phyloP scores from a whole-genome alignment of 2,888 invertebrate species.

The Leptopilina syphax region DNA sequence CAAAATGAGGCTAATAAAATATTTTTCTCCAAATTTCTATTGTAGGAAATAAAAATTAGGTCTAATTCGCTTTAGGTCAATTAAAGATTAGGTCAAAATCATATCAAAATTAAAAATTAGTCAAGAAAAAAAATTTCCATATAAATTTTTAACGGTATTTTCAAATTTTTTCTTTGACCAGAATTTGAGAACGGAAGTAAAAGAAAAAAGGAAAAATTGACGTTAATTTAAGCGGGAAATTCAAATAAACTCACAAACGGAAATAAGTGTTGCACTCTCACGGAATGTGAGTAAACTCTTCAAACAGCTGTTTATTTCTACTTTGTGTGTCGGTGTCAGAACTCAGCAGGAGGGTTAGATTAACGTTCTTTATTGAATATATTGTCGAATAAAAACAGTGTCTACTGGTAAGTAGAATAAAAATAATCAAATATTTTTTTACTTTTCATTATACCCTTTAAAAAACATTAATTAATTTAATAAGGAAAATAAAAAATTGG shows the following conservation, averaged over 20 bases:
- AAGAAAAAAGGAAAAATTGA: background rate
- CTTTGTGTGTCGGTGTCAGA: slow-evolving; percentile 65
- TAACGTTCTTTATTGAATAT: slow-evolving; percentile 13
- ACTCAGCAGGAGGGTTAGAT: slow-evolving; percentile 65
- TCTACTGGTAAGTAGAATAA: slow-evolving; percentile 60
- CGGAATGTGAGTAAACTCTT: slow-evolving; percentile 50
- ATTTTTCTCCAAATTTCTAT: no score
- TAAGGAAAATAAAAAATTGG: background rate
- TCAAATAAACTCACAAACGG: slow-evolving; percentile 6
- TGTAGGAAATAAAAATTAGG: no score
- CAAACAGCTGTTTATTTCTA: slow-evolving; percentile 66
- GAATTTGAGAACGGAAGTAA: background rate
- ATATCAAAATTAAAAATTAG: background rate
- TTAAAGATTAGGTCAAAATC: no score
- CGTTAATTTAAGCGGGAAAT: slow-evolving; percentile 17
- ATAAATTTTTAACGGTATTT: background rate
- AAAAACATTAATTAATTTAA: slow-evolving; percentile 25
- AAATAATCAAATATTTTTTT: slow-evolving; percentile 21
- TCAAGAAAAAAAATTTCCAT: background rate
- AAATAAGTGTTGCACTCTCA: slow-evolving; percentile 46
- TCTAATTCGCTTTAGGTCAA: no score
- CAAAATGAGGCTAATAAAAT: no score
- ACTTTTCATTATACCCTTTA: background rate
- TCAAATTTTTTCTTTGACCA: background rate
- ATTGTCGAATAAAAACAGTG: slow-evolving; percentile 48